Evolutionary conservation across 2,113 vertebrate species (phyloP), one percentile per base, ranked within the genome.

Genomic region (Sander lucioperca): DNA sequence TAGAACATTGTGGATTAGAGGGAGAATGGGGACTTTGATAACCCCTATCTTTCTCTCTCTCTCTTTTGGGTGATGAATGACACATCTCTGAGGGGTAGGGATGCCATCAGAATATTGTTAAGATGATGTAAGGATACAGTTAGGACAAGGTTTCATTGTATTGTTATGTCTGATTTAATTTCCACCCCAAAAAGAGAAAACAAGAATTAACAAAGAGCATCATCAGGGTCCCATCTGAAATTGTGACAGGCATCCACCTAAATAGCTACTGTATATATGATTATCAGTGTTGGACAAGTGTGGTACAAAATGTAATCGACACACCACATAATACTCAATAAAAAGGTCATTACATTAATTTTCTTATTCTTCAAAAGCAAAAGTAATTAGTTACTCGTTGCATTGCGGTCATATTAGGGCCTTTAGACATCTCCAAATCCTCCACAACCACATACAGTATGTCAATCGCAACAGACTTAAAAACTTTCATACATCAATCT

Each of bases 1-100:
- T 74, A 77, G 56, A 84, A 81, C 77, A 80, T 21, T 65, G 77
- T 78, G 80, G 84, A 86, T 84, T 86, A 89, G 79, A 68, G 62
- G 47, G 70, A 73, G 82, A 78, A 74, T 68, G 51, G 54, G 64
- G 73, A 80, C 61, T 80, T 77, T 74, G 43, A 76, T 85, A 84
- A 87, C 79, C 64, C 16, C 12, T 27, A 2, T 4, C 47, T 43
- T 3, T 27, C 54, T 27, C 8, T 19, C 36, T 50, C 11, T 50
- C 50, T 23, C 10, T 54, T 53, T 70, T 4, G 13, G 25, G 51
- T 16, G 51, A 51, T 50, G 45, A 84, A 70, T 47, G 36, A 68
- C 78, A 84, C 61, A 69, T 68, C 77, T 72, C 25, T 56, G 47
- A 39, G 43, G 23, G 21, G 11, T 14, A 19, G 50, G 13, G 63